Evolutionary conservation across 2,888 invertebrate genomes (phyloP).

Genomic region (Parnassius orleans): DNA sequence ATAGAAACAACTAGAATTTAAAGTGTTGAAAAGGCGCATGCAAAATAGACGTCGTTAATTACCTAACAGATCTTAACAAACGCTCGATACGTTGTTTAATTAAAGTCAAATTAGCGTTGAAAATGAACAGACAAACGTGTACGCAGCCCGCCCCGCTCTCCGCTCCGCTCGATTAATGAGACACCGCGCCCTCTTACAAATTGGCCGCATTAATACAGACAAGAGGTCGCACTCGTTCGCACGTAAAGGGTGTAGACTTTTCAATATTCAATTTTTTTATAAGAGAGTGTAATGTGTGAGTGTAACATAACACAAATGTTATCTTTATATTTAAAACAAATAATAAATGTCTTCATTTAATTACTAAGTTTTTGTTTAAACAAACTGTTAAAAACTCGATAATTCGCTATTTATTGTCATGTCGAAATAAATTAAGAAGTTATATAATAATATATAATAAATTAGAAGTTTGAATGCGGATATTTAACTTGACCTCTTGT

Average conservation of each 20-base stretch:
- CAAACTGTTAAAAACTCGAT: no score
- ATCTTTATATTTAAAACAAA: no score
- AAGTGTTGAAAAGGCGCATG: slow-evolving; percentile 23
- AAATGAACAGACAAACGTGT: slow-evolving; percentile 49
- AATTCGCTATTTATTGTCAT: no score
- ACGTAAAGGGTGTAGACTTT: slow-evolving; percentile 33
- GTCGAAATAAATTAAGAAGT: no score
- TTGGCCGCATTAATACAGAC: slow-evolving; percentile 74
- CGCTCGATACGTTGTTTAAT: slow-evolving; percentile 53
- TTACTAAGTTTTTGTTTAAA: no score
- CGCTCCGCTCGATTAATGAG: slow-evolving; percentile 57
- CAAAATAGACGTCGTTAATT: slow-evolving; percentile 30
- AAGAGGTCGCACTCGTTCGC: slow-evolving; percentile 36
- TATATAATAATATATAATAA: no score
- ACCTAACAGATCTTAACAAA: slow-evolving; percentile 27
- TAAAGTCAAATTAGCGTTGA: slow-evolving; percentile 61
- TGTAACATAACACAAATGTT: no score
- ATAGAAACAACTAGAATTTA: slow-evolving; percentile 1
- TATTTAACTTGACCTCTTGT: no score
- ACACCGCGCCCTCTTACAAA: slow-evolving; percentile 75
- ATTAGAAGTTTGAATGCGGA: no score
- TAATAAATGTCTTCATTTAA: no score
- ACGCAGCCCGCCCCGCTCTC: slow-evolving; percentile 33
- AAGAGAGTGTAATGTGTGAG: background rate
- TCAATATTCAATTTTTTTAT: background rate